These are phyloP conservation scores for Camelus dromedarius DNA, from an alignment of 2,113 vertebrate genomes.

Conservation along the genomic window DNA sequence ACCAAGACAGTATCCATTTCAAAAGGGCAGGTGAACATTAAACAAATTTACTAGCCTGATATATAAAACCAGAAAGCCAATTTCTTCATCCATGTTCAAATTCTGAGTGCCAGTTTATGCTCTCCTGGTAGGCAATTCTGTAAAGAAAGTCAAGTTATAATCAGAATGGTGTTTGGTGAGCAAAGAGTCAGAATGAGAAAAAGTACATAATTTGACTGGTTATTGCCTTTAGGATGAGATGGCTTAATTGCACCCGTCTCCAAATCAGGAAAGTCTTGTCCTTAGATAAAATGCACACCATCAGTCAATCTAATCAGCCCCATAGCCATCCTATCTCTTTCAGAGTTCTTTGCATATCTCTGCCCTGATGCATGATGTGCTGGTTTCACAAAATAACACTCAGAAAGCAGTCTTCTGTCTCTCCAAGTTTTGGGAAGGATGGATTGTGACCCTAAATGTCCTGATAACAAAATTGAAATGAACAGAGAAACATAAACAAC, in stretches of 20 bases:
- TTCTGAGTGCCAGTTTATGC: neutral
- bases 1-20: neutral
- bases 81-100: neutral
- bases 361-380: neutral
- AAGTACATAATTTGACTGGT: neutral
- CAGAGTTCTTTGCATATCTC: neutral
- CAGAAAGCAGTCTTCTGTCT: neutral
- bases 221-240: neutral
- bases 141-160: neutral
- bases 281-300: neutral
- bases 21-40: neutral
- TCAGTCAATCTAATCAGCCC: neutral
- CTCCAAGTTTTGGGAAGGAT: neutral
- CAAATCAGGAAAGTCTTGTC: neutral
- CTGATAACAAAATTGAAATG: neutral
- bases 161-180: neutral
- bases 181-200: neutral
- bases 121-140: neutral
- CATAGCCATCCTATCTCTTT: neutral
- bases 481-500: conserved; percentile 8
- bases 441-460: neutral
- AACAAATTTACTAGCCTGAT: neutral
- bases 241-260: neutral
- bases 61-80: neutral
- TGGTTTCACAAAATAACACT: conserved; percentile 11